Evolutionary conservation across 2,797 vertebrate species (phyloP).

Genomic region (Todus mexicanus): DNA sequence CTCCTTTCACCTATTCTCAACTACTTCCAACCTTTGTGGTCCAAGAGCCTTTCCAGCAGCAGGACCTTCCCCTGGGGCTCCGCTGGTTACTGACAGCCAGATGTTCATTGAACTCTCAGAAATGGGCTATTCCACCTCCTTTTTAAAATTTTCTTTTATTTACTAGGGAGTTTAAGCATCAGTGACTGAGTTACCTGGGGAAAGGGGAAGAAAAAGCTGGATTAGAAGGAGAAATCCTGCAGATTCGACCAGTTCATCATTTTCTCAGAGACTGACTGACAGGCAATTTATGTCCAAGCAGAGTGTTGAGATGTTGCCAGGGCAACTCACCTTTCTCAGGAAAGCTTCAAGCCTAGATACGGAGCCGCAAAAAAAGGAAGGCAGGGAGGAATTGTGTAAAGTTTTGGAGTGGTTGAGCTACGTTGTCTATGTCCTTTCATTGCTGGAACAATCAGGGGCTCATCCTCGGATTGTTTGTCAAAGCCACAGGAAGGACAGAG

Average conservation of each 20-base stretch:
- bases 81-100: too few species aligned
- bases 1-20: background rate
- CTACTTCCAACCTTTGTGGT: background rate
- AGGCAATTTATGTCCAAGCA: slow-evolving; percentile 2
- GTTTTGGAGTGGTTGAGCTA: background rate
- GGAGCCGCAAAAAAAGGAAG: background rate
- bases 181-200: background rate
- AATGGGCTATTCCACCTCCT: background rate
- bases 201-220: background rate
- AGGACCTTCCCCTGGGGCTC: background rate
- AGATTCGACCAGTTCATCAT: background rate
- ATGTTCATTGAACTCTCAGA: background rate
- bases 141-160: background rate
- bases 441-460: background rate
- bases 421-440: background rate
- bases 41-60: background rate
- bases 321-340: slow-evolving; percentile 8
- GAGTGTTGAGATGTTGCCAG: background rate
- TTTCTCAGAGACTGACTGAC: background rate
- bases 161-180: background rate
- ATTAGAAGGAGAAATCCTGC: background rate
- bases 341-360: background rate
- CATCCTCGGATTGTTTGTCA: background rate
- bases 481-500: background rate
- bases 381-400: background rate